Conservation (phyloP, 2,888 invertebrate genomes). For the Phengaris arion region DNA sequence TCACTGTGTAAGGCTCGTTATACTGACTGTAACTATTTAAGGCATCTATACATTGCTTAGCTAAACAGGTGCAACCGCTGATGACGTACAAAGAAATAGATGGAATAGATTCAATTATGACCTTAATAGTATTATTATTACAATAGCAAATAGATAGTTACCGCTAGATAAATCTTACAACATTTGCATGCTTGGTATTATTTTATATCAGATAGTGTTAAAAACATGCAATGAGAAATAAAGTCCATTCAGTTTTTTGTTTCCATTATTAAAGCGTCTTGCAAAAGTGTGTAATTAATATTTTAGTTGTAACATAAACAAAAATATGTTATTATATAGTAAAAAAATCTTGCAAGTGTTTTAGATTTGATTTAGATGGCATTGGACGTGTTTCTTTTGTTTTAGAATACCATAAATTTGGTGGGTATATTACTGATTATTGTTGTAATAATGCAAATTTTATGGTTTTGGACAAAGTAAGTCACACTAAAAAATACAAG, state of each 20-base stretch:
- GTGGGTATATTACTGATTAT: too few species aligned
- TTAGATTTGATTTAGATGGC: not conserved
- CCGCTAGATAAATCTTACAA: constrained; percentile 20
- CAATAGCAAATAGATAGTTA: constrained; percentile 6
- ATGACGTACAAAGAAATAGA: constrained; percentile 24
- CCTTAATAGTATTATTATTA: constrained; percentile 8
- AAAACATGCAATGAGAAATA: not conserved
- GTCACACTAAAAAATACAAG: not conserved
- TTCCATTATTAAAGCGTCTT: not conserved
- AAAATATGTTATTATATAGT: not conserved
- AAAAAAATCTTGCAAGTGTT: not conserved
- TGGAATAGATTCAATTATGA: constrained; percentile 19
- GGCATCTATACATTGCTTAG: not conserved
- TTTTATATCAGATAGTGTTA: not conserved
- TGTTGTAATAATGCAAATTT: too few species aligned
- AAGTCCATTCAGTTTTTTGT: not conserved
- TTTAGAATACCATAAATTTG: too few species aligned
- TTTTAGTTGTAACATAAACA: not conserved
- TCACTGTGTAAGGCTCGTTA: not conserved
- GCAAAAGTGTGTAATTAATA: not conserved
- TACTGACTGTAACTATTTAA: not conserved
- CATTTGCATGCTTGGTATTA: not conserved
- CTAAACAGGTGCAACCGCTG: constrained; percentile 6
- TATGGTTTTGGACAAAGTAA: not conserved
- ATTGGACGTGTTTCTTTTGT: too few species aligned